Percentiles rank a stretch among this genome's conserved stretches.
phyloP scores from a whole-genome alignment of 2,888 invertebrate species.

The Danaus chrysippus region DNA sequence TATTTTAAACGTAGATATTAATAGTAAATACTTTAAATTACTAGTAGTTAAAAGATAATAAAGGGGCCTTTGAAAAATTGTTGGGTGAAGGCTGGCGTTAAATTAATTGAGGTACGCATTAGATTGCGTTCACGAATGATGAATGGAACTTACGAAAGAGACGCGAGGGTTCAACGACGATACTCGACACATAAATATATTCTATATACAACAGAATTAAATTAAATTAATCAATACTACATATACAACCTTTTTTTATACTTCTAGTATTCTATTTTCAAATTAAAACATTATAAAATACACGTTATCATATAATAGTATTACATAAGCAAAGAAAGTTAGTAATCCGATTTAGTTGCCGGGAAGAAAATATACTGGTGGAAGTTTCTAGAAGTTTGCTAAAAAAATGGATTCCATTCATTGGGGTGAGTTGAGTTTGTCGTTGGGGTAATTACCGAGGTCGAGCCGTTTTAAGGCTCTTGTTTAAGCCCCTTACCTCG shows the following conservation, averaged over 20 bases:
- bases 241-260: too few species aligned
- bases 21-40: not conserved
- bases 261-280: not conserved
- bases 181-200: slow-evolving; percentile 15
- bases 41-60: not conserved
- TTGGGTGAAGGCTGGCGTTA: slow-evolving; percentile 20
- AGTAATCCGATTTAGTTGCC: not conserved
- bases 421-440: slow-evolving; percentile 10
- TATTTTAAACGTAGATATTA: too few species aligned
- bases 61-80: not conserved
- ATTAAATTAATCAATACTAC: too few species aligned
- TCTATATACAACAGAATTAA: not conserved
- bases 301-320: too few species aligned
- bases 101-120: slow-evolving; percentile 31
- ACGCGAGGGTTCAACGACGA: slow-evolving; percentile 37
- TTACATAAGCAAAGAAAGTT: too few species aligned
- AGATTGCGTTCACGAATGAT: slow-evolving; percentile 44
- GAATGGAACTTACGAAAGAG: slow-evolving; percentile 53
- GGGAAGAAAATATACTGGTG: not conserved
- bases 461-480: slow-evolving; percentile 17
- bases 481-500: slow-evolving; percentile 40
- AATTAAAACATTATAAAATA: not conserved
- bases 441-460: slow-evolving; percentile 20
- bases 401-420: slow-evolving; percentile 15
- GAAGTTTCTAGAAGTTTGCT: slow-evolving; percentile 11